Evolutionary conservation across 2,797 vertebrate species (phyloP).

Genomic region (Ataeniobius toweri): DNA sequence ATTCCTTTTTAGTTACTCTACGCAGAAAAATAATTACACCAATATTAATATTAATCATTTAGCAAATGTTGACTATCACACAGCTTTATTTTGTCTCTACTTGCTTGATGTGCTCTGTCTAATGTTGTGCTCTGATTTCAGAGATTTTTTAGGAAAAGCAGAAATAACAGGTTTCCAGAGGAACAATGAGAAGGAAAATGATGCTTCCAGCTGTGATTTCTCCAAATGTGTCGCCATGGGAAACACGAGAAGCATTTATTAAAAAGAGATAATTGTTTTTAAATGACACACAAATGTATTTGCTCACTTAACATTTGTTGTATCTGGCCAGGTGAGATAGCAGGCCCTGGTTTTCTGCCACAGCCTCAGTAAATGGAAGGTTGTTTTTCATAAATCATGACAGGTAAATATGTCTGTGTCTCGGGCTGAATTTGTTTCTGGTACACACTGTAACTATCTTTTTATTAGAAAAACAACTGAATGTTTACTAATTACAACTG

Average conservation of each 20-base stretch:
- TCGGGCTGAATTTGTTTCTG: neutral
- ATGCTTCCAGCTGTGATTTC: conserved; percentile 7
- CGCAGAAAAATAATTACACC: conserved; percentile 68
- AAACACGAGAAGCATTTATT: conserved; percentile 2
- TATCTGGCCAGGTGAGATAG: neutral
- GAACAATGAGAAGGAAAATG: conserved; percentile 11
- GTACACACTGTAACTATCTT: neutral
- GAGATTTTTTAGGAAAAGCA: conserved; percentile 4
- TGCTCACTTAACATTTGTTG: neutral
- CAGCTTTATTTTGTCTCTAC: conserved; percentile 30
- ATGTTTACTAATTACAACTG: neutral
- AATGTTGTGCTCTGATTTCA: conserved; percentile 11
- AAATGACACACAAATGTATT: neutral
- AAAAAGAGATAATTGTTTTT: conserved; percentile 3
- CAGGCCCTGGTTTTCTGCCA: neutral
- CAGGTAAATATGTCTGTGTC: neutral
- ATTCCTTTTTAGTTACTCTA: conserved; percentile 44
- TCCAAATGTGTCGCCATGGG: conserved; percentile 1
- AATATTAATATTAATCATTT: conserved; percentile 63
- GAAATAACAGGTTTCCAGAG: conserved; percentile 1
- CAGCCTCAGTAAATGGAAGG: neutral
- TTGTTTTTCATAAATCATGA: neutral
- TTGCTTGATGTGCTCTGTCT: conserved; percentile 23
- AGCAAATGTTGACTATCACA: conserved; percentile 24
- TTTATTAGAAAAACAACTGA: neutral